These are phyloP conservation scores for Merodon equestris DNA, from an alignment of 2,888 invertebrate genomes.

Conservation along the genomic window DNA sequence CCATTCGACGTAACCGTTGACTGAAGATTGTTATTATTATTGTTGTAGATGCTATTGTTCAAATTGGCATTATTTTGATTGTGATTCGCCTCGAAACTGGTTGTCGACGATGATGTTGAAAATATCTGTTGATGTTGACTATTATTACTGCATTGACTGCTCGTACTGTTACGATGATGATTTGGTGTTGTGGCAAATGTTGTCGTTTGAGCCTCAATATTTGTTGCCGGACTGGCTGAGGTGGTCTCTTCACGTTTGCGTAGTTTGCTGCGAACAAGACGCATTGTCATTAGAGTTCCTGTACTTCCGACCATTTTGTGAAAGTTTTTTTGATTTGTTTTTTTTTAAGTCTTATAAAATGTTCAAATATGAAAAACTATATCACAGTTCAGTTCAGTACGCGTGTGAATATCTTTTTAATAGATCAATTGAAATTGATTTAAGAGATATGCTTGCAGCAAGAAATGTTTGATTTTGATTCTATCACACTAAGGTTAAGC, in stretches of 20 bases:
- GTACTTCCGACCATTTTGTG: constrained; percentile 89
- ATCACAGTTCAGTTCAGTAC: constrained; percentile 72
- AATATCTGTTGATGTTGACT: constrained; percentile 69
- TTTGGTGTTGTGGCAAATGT: constrained; percentile 72
- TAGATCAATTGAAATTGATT: too few relatives aligned
- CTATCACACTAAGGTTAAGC: constrained; percentile 41
- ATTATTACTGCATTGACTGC: constrained; percentile 64
- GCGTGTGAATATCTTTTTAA: constrained; percentile 59
- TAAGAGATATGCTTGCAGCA: too few relatives aligned
- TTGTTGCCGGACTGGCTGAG: constrained; percentile 84
- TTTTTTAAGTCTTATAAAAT: constrained; percentile 55
- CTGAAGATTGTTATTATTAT: constrained; percentile 35
- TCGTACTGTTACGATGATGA: constrained; percentile 72
- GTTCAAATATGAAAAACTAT: constrained; percentile 62
- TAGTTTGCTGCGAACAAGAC: constrained; percentile 94
- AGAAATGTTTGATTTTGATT: constrained; percentile 34
- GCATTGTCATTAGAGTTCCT: constrained; percentile 92
- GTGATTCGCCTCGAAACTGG: constrained; percentile 64
- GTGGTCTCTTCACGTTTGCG: constrained; percentile 90
- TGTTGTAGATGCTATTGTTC: constrained; percentile 33
- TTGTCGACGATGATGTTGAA: constrained; percentile 64
- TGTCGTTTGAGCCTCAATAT: constrained; percentile 81
- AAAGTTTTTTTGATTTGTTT: constrained; percentile 43
- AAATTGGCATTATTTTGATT: constrained; percentile 64
- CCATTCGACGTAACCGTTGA: constrained; percentile 57